Percentiles rank a stretch among this genome's conserved stretches.
phyloP scores from a whole-genome alignment of 1,140 invertebrate genomes.

The Eriosoma lanigerum region DNA sequence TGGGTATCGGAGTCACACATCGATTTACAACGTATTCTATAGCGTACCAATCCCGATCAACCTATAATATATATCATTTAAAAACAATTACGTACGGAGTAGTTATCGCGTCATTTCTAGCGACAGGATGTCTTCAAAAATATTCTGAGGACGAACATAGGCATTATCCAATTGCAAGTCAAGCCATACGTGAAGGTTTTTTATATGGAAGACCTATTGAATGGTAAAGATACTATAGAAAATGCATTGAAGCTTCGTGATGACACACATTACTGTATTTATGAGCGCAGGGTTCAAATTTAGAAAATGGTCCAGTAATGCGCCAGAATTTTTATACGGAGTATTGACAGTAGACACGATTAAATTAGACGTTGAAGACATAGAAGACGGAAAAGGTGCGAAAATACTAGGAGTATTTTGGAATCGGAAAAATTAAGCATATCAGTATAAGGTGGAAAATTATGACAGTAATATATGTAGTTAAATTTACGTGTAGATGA shows the following conservation, averaged over 20 bases:
- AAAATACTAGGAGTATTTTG: neutral
- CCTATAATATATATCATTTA: neutral
- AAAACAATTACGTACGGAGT: too few relatives aligned
- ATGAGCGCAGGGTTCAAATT: neutral
- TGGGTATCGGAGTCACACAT: slow-evolving; percentile 42
- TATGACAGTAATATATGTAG: neutral
- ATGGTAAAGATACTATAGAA: neutral
- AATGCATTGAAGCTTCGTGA: neutral
- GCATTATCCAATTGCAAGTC: neutral
- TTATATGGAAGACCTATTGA: neutral
- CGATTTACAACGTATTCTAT: slow-evolving; percentile 58
- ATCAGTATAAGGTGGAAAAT: neutral
- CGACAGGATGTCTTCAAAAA: too few relatives aligned
- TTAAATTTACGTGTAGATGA: neutral
- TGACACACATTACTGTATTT: neutral
- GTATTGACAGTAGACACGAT: too few relatives aligned
- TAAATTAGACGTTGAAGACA: too few relatives aligned
- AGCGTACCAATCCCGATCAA: slow-evolving; percentile 55
- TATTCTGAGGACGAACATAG: slow-evolving; percentile 57
- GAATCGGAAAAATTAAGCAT: neutral
- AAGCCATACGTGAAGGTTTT: neutral
- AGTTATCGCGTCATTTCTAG: too few relatives aligned
- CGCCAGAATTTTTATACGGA: too few relatives aligned
- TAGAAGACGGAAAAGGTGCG: neutral
- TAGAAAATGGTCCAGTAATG: neutral